Percentiles rank a stretch among this genome's conserved stretches.
These are phyloP conservation scores for Seira ritae DNA, from an alignment of 2,888 invertebrate species.

Conservation along the genomic window DNA sequence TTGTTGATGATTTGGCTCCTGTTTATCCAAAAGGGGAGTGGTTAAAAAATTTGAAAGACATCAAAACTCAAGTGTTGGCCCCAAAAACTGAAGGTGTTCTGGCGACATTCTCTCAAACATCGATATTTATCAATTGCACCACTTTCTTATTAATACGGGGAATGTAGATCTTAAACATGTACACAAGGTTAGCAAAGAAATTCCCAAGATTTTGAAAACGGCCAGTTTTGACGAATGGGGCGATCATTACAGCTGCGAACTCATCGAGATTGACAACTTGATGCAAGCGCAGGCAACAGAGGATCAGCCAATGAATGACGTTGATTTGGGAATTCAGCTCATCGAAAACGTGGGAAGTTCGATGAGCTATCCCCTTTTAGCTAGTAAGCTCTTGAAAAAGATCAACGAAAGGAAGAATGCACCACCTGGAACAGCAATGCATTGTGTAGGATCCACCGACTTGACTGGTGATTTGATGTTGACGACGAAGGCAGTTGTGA, in stretches of 20 bases:
- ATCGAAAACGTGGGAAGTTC: not conserved
- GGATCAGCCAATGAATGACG: not conserved
- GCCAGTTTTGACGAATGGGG: constrained; percentile 3
- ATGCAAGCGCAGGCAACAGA: constrained; percentile 13
- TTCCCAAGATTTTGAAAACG: not conserved
- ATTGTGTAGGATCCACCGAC: constrained; percentile 12
- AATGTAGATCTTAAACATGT: constrained; percentile 13
- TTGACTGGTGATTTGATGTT: not conserved
- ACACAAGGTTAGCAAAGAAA: not conserved
- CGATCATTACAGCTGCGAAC: constrained; percentile 19
- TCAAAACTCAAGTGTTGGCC: not conserved
- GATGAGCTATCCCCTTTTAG: constrained; percentile 1
- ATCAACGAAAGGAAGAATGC: constrained; percentile 5
- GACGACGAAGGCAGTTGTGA: constrained; percentile 2
- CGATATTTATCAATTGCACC: not conserved
- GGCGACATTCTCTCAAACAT: not conserved
- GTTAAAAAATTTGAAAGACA: not conserved
- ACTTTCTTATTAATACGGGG: not conserved
- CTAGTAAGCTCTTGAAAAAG: not conserved
- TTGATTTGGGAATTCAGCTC: constrained; percentile 29
- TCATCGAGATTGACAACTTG: constrained; percentile 19
- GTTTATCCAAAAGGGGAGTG: not conserved
- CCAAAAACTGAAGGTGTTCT: not conserved
- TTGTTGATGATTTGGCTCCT: not conserved
- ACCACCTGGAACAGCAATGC: constrained; percentile 6